Percentiles rank a stretch among this genome's conserved stretches.
Conservation (phyloP, 2,113 vertebrate genomes). For the Anguilla japonica region DNA sequence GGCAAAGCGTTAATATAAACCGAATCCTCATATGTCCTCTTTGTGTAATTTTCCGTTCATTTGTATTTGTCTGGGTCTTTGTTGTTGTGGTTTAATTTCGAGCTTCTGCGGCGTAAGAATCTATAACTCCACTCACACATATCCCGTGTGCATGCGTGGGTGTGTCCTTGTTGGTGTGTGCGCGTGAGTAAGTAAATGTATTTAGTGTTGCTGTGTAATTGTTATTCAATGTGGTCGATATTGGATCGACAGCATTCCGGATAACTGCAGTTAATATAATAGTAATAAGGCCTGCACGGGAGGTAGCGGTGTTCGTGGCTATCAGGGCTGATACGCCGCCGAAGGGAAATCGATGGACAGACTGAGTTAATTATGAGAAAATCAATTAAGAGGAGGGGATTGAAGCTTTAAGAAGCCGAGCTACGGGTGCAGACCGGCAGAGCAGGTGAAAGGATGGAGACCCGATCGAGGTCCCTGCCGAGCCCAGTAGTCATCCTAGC, state of each 20-base stretch:
- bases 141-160: conserved; percentile 7
- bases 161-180: conserved; percentile 37
- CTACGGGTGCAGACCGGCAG: conserved; percentile 36
- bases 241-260: conserved; percentile 54
- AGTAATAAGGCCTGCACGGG: conserved; percentile 47
- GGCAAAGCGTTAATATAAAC: neutral
- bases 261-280: conserved; percentile 59
- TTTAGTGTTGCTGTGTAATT: conserved; percentile 47
- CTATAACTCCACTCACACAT: conserved; percentile 1
- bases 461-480: conserved; percentile 17
- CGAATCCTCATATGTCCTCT: neutral
- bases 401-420: conserved; percentile 62
- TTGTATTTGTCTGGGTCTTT: neutral
- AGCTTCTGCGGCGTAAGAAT: neutral
- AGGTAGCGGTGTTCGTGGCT: conserved; percentile 34
- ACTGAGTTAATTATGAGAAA: conserved; percentile 81
- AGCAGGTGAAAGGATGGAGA: conserved; percentile 35
- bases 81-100: neutral
- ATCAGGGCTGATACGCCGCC: conserved; percentile 54
- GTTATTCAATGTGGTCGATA: conserved; percentile 67
- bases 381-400: conserved; percentile 81
- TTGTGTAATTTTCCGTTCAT: conserved; percentile 10
- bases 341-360: conserved; percentile 76
- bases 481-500: conserved; percentile 18
- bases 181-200: conserved; percentile 39